Percentiles rank a stretch among this genome's conserved stretches.
Conservation (phyloP, 2,797 vertebrate genomes). For the Clarias pachynema region DNA sequence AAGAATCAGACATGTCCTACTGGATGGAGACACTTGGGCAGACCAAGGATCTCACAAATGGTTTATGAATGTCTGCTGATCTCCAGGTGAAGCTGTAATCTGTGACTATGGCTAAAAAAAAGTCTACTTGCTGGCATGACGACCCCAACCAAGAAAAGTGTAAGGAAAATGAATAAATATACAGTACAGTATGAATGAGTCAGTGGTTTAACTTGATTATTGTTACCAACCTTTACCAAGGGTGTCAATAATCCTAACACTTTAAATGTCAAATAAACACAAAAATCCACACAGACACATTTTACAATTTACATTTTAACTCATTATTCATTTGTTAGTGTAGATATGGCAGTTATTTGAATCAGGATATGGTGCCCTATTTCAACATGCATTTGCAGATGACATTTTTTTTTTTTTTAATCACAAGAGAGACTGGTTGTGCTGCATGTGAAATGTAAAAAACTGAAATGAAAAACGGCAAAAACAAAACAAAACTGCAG, state of each 20-base stretch:
- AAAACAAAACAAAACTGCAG: background rate
- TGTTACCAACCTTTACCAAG: background rate
- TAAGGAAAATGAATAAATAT: background rate
- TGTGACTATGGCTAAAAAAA: background rate
- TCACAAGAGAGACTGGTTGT: conserved; percentile 23
- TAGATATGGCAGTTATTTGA: conserved; percentile 27
- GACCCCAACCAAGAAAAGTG: background rate
- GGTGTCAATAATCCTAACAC: background rate
- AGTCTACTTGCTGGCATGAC: background rate
- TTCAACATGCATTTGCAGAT: conserved; percentile 49
- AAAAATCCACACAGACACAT: background rate
- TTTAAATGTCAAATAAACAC: background rate
- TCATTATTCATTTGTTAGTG: conserved; percentile 39
- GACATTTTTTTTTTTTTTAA: conserved; percentile 25
- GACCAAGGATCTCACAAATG: background rate
- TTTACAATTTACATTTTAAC: background rate
- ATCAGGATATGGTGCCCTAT: conserved; percentile 33
- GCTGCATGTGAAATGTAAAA: background rate
- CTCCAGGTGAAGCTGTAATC: background rate
- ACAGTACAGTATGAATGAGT: background rate
- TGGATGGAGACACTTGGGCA: background rate
- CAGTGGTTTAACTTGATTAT: background rate
- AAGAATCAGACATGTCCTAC: background rate
- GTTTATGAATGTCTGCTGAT: background rate
- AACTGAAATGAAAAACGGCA: background rate